Base-by-base conservation (phyloP, 2,113 vertebrate species). In the Danionella cerebrum region DNA sequence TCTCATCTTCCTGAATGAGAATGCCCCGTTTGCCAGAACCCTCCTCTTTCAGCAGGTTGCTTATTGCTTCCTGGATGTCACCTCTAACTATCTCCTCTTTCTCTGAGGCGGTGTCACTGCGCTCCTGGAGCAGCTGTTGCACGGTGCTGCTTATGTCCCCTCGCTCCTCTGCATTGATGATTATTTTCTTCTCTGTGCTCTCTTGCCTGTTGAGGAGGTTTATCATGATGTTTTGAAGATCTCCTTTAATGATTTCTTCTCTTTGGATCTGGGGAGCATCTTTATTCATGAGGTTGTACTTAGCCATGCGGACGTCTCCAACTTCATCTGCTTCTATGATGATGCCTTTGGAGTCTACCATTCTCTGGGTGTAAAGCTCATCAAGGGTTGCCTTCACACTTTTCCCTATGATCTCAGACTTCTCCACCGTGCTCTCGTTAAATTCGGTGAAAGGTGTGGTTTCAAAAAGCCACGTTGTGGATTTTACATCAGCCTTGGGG, bases 391-490 rank as follows among this genome's bases (percentile, higher is more conserved):
- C 87, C 77, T 89, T 90, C 65, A 96, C 77, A 21, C 87, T 95
- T 78, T 95, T 96, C 6, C 94, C 94, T 47, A 92, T 51, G 53
- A 96, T 90, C 84, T 91, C 90, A 19, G 83, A 80, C 74, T 85
- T 92, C 71, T 93, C 89, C 21, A 84, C 65, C 69, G 50, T 87
- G 14, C 71, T 84, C 71, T 91, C 89, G 77, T 90, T 92, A 80
- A 96, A 95, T 71, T 90, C 84, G 41, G 90, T 84, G 52, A 96
- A 85, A 9, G 93, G 90, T 50, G 89, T 96, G 1, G 92, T 94
- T 87, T 96, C 94, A 89, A 96, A 96, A 51, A 95, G 89, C 92
- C 91, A 95, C 0, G 89, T 93, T 60, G 90, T 89, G 53, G 91
- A 90, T 77, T 90, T 94, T 11, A 96, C 94, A 75, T 95, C 91